These are phyloP conservation scores for Electrona antarctica DNA, from an alignment of 2,113 vertebrate species.

Conservation along the genomic window DNA sequence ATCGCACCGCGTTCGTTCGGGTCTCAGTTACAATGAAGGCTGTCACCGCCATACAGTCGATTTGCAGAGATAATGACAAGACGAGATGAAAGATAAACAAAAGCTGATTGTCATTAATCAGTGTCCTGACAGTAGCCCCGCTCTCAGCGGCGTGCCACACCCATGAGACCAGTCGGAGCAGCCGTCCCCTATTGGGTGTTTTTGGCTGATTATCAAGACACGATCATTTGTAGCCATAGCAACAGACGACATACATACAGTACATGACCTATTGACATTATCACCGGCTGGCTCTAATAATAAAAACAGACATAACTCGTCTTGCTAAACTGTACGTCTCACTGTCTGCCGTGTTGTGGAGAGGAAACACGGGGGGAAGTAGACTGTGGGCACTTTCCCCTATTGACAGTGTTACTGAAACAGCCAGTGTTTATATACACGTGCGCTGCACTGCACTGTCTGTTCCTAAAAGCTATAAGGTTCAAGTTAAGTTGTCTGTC, in stretches of 20 bases:
- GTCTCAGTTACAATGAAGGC: slow-evolving; percentile 23
- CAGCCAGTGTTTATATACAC: slow-evolving; percentile 48
- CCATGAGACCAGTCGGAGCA: slow-evolving; percentile 53
- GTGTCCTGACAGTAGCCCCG: slow-evolving; percentile 49
- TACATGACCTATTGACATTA: slow-evolving; percentile 45
- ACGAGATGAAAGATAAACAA: slow-evolving; percentile 67
- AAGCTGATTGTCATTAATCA: slow-evolving; percentile 66
- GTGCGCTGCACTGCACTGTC: neutral
- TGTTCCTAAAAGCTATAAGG: slow-evolving; percentile 13
- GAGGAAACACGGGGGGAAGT: neutral
- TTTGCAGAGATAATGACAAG: slow-evolving; percentile 60
- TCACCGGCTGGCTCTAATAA: slow-evolving; percentile 51
- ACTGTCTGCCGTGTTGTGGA: neutral
- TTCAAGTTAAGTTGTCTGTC: neutral
- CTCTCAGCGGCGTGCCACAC: slow-evolving; percentile 45
- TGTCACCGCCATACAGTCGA: slow-evolving; percentile 12
- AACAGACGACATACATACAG: neutral
- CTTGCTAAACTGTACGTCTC: too few relatives aligned
- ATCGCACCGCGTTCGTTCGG: slow-evolving; percentile 36
- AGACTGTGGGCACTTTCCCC: slow-evolving; percentile 37
- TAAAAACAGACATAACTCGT: slow-evolving; percentile 23
- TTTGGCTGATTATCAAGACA: slow-evolving; percentile 50
- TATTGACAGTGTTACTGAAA: slow-evolving; percentile 61
- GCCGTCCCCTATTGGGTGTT: slow-evolving; percentile 50
- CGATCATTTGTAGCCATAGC: slow-evolving; percentile 22